Base-by-base conservation (phyloP, 2,113 vertebrate species). In the Numida meleagris region DNA sequence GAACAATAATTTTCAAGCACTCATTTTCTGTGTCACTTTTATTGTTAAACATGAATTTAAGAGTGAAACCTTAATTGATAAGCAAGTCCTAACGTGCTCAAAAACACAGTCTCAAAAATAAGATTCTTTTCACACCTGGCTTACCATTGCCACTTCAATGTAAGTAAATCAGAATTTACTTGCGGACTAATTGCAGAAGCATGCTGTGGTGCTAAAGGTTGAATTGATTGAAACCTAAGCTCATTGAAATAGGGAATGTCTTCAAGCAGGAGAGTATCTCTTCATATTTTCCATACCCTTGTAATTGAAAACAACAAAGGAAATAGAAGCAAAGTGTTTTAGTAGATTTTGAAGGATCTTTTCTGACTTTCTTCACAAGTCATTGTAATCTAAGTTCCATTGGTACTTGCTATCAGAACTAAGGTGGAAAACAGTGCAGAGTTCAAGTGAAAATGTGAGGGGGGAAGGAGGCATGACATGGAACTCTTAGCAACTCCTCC, bases 121-220 rank as follows among this genome's bases (percentile, higher is more conserved):
- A 80, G 40, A 20, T 90, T 93, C 63, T 73, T 24, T 93, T 94
- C 53, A 53, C 36, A 84, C 14, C 36, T 78, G 77, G 36, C 27
- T 92, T 95, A 74, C 46, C 55, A 80, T 72, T 91, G 73, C 27
- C 82, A 59, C 46, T 94, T 93, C 25, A 36, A 50, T 55, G 93
- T 46, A 42, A 76, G 62, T 92, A 62, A 73, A 24, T 73, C 67
- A 59, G 81, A 86, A 91, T 76, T 91, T 62, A 73, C n/a, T 63
- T 4, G 1, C 24, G 86, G 50, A 83, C 78, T 83, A 84, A 86
- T 68, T 82, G 78, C 67, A 74, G 55, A 89, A 73, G 34, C 73
- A 89, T 73, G 76, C 34, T 29, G 53, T 38, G 36, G 68, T 50
- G 63, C 75, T 75, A 38, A 78, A 82, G 61, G 48, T 34, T 59